A percentile compares a stretch with the other conserved stretches of the same genome.
These are phyloP conservation scores for Neofelis nebulosa DNA, from an alignment of 2,113 vertebrate genomes.

Conservation along the genomic window DNA sequence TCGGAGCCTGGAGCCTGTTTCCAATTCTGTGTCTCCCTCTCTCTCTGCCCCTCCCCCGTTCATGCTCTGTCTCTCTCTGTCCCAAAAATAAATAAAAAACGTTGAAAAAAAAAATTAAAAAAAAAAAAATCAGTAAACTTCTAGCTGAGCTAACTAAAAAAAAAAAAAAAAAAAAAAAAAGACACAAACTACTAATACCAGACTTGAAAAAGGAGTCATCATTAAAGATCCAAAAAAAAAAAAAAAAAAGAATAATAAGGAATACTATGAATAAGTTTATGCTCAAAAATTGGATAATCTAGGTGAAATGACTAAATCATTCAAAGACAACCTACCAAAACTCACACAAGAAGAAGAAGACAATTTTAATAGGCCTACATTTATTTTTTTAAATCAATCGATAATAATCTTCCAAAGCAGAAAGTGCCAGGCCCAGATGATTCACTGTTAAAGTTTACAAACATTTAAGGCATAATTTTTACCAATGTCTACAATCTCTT, in stretches of 20 bases:
- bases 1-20: no score
- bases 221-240: not conserved
- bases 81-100: no score
- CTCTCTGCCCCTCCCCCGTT: no score
- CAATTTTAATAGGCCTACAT: not conserved
- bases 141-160: not conserved
- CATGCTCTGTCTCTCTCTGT: no score
- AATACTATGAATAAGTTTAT: not conserved
- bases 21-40: no score
- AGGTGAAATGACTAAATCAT: not conserved
- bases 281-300: not conserved
- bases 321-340: not conserved
- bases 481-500: not conserved
- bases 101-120: no score
- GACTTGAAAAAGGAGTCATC: not conserved
- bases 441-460: not conserved
- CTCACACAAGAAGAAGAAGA: not conserved
- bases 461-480: not conserved
- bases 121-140: not conserved
- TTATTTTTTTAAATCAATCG: not conserved
- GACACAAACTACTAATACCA: not conserved
- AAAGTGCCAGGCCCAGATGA: not conserved
- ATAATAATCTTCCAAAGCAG: not conserved
- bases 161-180: not conserved
- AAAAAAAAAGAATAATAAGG: not conserved